These are phyloP conservation scores for Zalophus californianus DNA, from an alignment of 2,797 vertebrate species.

Conservation along the genomic window DNA sequence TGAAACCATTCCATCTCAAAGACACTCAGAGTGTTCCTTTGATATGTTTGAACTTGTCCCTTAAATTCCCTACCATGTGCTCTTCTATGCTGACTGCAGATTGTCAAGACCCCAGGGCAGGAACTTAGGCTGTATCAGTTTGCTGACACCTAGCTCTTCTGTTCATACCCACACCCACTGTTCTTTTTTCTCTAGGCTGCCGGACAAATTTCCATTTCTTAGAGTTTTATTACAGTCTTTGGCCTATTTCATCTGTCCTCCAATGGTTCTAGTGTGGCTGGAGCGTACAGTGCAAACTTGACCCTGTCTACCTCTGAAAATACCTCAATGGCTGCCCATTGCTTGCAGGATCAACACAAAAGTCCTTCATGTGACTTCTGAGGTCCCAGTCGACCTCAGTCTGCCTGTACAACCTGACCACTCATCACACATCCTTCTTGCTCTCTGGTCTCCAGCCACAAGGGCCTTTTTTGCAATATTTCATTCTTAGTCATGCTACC, in stretches of 20 bases:
- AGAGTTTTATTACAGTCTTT: not conserved
- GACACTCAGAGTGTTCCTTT: not conserved
- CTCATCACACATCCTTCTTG: not conserved
- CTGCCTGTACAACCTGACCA: not conserved
- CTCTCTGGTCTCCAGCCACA: not conserved
- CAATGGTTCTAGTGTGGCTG: not conserved
- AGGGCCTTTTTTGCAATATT: not conserved
- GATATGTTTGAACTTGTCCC: not conserved
- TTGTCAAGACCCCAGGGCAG: too few species aligned
- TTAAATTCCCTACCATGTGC: not conserved
- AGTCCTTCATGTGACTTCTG: not conserved
- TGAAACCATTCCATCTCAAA: not conserved
- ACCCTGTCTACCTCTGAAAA: not conserved
- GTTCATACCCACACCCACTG: not conserved
- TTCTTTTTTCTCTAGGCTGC: not conserved
- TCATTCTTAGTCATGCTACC: not conserved
- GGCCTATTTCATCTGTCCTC: not conserved
- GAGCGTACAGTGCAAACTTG: not conserved
- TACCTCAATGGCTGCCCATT: not conserved
- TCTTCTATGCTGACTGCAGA: not conserved
- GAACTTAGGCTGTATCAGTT: not conserved
- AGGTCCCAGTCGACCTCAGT: fast-evolving
- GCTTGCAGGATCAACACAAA: not conserved
- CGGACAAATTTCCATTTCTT: not conserved
- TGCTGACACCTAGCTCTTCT: not conserved